Conservation (phyloP, 1,140 invertebrate species). For the Lithobius niger region DNA sequence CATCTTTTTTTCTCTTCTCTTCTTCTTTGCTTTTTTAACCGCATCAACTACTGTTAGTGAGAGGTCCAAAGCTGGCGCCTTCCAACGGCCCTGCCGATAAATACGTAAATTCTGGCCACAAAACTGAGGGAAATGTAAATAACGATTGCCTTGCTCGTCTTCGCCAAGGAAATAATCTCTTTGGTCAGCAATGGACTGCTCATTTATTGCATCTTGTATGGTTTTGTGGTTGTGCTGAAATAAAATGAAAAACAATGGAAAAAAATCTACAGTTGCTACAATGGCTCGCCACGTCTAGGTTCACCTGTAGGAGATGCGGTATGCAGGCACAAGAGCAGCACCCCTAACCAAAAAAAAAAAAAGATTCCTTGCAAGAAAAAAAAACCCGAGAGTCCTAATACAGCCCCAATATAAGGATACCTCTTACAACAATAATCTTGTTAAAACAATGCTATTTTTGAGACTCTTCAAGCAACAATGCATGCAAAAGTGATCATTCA, state of each 20-base stretch:
- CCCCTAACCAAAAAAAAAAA: no score
- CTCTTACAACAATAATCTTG: no score
- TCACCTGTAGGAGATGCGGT: no score
- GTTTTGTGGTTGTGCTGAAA: slow-evolving; percentile 25
- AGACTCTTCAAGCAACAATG: no score
- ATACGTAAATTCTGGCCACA: slow-evolving; percentile 41
- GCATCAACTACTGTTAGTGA: not conserved
- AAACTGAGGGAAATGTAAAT: slow-evolving; percentile 46
- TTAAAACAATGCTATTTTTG: no score
- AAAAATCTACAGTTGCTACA: no score
- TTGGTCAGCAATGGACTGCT: slow-evolving; percentile 29
- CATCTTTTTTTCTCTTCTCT: not conserved
- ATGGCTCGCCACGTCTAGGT: no score
- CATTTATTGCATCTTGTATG: slow-evolving; percentile 31
- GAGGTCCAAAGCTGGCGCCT: not conserved
- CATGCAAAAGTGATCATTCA: no score
- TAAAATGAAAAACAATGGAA: slow-evolving; percentile 8
- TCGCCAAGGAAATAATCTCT: slow-evolving; percentile 34
- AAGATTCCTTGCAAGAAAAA: no score
- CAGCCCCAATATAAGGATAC: no score
- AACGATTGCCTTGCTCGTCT: slow-evolving; percentile 40
- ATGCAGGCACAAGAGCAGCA: no score
- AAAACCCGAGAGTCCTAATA: no score
- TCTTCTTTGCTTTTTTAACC: not conserved
- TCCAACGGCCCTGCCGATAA: slow-evolving; percentile 33